Conservation (phyloP, 2,113 vertebrate species). For the Cololabis saira region DNA sequence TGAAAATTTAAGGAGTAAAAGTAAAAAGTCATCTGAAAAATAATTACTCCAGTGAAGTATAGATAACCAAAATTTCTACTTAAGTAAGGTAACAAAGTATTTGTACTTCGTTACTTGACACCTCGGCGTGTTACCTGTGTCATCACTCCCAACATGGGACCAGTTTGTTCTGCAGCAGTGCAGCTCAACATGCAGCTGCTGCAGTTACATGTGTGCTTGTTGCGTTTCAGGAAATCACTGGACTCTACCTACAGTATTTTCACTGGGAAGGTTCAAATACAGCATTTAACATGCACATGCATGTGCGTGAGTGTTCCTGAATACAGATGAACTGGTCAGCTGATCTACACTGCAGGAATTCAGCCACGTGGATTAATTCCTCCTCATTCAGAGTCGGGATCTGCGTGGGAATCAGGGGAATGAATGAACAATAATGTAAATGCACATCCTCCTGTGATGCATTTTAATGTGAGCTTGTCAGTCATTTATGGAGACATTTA, state of each 20-base stretch:
- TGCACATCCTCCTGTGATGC: background rate
- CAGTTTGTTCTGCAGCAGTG: conserved; percentile 18
- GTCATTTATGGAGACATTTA: conserved; percentile 21
- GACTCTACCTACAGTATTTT: background rate
- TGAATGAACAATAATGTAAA: conserved; percentile 14
- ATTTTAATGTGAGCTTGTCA: conserved; percentile 31
- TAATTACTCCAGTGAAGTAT: too few relatives aligned
- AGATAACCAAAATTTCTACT: too few relatives aligned
- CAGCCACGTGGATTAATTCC: background rate
- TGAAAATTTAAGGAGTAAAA: too few relatives aligned
- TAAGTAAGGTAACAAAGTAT: too few relatives aligned
- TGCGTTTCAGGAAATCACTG: conserved; percentile 10
- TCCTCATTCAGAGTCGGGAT: background rate
- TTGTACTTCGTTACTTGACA: too few relatives aligned
- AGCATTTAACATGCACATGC: background rate
- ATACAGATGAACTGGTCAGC: background rate
- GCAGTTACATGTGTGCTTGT: background rate
- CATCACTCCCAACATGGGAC: conserved; percentile 42
- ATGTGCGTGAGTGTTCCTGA: background rate
- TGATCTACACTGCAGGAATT: conserved; percentile 34
- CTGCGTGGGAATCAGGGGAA: conserved; percentile 5
- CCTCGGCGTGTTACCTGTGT: too few relatives aligned
- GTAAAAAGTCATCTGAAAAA: too few relatives aligned
- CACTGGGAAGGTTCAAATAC: conserved; percentile 2
- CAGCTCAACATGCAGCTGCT: background rate